Evolutionary conservation across 2,113 vertebrate genomes (phyloP).

Genomic region (Oreochromis aureus): DNA sequence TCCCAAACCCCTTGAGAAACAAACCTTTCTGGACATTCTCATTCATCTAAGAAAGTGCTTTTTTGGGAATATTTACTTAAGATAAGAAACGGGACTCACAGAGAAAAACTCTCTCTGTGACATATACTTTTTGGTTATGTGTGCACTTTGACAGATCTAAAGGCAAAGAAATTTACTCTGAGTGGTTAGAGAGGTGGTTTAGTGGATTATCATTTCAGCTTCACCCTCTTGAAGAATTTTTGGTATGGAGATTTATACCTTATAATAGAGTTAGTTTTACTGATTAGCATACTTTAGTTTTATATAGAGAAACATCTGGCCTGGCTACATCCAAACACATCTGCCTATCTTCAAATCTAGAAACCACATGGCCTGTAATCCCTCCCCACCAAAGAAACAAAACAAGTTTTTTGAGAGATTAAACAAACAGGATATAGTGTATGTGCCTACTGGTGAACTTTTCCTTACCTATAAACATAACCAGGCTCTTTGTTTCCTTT

Average conservation of each 20-base stretch:
- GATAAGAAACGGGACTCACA: constrained; percentile 17
- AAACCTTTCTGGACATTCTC: background rate
- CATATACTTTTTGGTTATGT: background rate
- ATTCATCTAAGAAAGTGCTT: constrained; percentile 19
- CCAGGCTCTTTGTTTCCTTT: background rate
- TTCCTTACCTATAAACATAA: background rate
- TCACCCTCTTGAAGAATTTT: background rate
- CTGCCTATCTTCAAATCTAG: background rate
- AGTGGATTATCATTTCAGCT: background rate
- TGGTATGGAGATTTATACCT: background rate
- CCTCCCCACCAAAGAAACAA: background rate
- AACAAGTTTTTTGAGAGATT: background rate
- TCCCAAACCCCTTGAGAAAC: constrained; percentile 2
- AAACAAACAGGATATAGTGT: background rate
- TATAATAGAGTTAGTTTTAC: background rate
- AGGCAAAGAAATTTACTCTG: background rate
- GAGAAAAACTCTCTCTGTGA: background rate
- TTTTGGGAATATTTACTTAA: constrained; percentile 25
- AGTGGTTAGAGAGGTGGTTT: background rate
- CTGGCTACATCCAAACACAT: background rate
- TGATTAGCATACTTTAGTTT: background rate
- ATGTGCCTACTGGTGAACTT: background rate
- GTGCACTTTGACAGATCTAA: background rate
- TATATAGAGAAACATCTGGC: background rate
- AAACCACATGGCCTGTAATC: background rate